Evolutionary conservation across 2,113 vertebrate genomes (phyloP).

Genomic region (Agelaius phoeniceus): DNA sequence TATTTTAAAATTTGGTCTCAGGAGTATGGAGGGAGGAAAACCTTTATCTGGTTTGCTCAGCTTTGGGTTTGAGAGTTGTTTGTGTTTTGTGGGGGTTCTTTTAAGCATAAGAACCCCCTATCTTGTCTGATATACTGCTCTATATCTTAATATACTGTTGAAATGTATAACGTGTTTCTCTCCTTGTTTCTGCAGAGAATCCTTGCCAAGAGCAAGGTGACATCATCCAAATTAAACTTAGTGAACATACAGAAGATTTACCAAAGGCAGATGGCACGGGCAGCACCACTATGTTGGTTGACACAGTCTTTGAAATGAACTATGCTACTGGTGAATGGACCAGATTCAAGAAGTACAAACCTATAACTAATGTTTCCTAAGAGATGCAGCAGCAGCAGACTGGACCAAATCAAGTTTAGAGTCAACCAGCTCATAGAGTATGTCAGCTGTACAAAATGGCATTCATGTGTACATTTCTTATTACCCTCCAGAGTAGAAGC

Average conservation of each 20-base stretch:
- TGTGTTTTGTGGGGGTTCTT: neutral
- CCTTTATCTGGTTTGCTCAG: neutral
- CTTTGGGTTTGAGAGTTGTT: neutral
- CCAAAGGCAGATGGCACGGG: slow-evolving; percentile 95
- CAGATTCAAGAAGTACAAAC: slow-evolving; percentile 99
- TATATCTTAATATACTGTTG: neutral
- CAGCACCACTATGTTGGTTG: slow-evolving; percentile 98
- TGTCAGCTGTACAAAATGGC: slow-evolving; percentile 47
- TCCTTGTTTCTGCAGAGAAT: slow-evolving; percentile 84
- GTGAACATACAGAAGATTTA: slow-evolving; percentile 94
- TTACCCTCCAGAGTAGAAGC: neutral
- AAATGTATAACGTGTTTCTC: neutral
- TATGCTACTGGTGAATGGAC: slow-evolving; percentile 99
- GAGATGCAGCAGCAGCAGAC: neutral
- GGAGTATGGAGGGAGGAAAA: neutral
- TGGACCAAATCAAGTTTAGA: slow-evolving; percentile 45
- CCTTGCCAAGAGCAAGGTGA: slow-evolving; percentile 98
- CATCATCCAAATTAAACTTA: slow-evolving; percentile 99
- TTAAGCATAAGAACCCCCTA: neutral
- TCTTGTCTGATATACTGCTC: neutral
- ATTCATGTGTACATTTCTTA: slow-evolving; percentile 46
- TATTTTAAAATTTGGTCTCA: neutral
- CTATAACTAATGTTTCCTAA: slow-evolving; percentile 94
- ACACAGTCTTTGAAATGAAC: slow-evolving; percentile 99
- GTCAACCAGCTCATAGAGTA: slow-evolving; percentile 38